Conservation (phyloP, 2,113 vertebrate species). For the Pangasianodon gigas region DNA sequence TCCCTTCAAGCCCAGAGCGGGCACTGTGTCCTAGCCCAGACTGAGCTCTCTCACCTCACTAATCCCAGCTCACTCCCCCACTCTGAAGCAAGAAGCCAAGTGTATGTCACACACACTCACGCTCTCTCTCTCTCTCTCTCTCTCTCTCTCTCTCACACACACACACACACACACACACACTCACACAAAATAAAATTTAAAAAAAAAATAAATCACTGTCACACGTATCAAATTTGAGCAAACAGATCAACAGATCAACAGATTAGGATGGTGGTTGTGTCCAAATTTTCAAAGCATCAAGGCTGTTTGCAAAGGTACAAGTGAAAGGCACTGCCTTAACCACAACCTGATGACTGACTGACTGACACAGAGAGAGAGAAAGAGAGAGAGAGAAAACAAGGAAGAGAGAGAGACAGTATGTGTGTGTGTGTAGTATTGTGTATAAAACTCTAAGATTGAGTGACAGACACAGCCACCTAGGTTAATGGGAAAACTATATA, state of each 20-base stretch:
- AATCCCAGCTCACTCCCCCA: conserved; percentile 9
- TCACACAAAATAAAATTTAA: too few species aligned
- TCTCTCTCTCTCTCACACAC: background rate
- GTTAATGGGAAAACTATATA: background rate
- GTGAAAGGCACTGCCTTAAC: background rate
- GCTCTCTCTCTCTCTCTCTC: background rate
- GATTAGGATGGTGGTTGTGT: background rate
- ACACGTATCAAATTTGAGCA: background rate
- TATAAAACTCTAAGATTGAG: background rate
- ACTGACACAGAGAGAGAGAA: background rate
- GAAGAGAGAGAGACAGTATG: background rate
- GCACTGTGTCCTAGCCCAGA: conserved; percentile 14
- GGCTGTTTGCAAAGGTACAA: background rate
- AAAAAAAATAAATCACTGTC: background rate
- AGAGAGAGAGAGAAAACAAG: background rate
- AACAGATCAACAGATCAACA: background rate
- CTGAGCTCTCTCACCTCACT: conserved; percentile 21
- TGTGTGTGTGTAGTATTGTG: too few species aligned
- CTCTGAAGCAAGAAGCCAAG: conserved; percentile 9
- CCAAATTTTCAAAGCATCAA: background rate
- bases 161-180: background rate
- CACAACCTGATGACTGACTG: background rate
- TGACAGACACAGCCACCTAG: background rate
- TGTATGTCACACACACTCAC: background rate
- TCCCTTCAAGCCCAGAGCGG: conserved; percentile 24